Evolutionary conservation across 1,140 invertebrate genomes (phyloP), one percentile per base, ranked within the genome.

Genomic region (Oppia nitens): DNA sequence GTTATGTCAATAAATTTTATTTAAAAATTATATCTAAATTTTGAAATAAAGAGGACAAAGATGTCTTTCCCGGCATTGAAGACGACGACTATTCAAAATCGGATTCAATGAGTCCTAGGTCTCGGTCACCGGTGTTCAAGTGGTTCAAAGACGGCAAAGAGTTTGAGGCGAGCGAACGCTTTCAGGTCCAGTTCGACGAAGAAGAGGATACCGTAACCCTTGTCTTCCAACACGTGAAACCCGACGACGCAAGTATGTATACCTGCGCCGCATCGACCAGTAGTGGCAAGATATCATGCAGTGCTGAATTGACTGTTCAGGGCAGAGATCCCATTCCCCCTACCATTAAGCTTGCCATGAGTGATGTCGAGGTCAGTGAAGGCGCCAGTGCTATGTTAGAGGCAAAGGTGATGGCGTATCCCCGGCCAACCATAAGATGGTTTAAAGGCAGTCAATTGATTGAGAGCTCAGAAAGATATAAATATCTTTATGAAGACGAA

Each of bases 351-450:
- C 32, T 28, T 17, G 17, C 45, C 20, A 21, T 62, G 32, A 24
- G 32, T n/a, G 87, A 88, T 68, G 79, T 82, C 40, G 82, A 88
- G 67, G 84, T 84, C 9, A 83, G 77, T 56, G 78, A 80, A 50
- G 89, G 88, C 51, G 86, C 83, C 0, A 89, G 89, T 9, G 93
- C 92, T n/a, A 95, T 96, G 80, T 72, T 98, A 62, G 94, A 98
- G 66, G 77, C 88, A 21, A 81, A 86, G 68, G 84, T 94, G 60
- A 86, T 86, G 68, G 94, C 93, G 57, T 97, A 84, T 71, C 94
- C 94, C 9, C 87, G 90, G 69, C 93, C 93, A 12, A 81, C 83
- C 53, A 82, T 98, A 40, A 82, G 82, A 40, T 95, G 89, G 83
- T 79, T n/a, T 17, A 59, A 63, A 50, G 60, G 60, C 21, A 25